phyloP scores from a whole-genome alignment of 1,140 invertebrate species.

The Lineus longissimus region DNA sequence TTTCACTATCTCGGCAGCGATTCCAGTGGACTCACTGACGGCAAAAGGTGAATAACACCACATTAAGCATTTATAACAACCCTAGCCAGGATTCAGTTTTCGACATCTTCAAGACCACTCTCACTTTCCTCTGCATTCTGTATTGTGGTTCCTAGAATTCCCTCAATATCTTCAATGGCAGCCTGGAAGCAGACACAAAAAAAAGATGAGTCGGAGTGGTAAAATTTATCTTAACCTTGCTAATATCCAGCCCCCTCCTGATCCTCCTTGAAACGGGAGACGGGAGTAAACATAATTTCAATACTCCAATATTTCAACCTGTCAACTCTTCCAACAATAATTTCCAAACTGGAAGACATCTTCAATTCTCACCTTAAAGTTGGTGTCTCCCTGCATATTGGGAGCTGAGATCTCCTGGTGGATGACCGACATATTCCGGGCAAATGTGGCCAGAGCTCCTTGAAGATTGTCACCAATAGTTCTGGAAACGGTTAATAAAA shows the following conservation, averaged over 20 bases:
- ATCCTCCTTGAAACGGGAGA: too few species aligned
- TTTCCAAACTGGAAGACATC: background rate
- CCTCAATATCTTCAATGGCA: constrained; percentile 49
- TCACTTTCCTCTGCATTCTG: constrained; percentile 44
- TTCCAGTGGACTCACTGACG: too few species aligned
- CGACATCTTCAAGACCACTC: constrained; percentile 7
- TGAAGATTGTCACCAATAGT: constrained; percentile 50
- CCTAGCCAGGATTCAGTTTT: background rate
- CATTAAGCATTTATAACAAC: too few species aligned
- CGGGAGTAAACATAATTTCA: too few species aligned
- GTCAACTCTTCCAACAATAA: too few species aligned
- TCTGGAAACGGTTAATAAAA: too few species aligned
- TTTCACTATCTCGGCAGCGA: too few species aligned
- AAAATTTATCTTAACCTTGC: too few species aligned
- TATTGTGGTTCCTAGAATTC: constrained; percentile 48
- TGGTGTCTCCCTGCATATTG: constrained; percentile 53
- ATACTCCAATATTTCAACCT: too few species aligned
- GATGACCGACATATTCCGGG: constrained; percentile 48
- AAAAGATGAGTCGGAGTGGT: constrained; percentile 8
- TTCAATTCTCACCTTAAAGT: constrained; percentile 43
- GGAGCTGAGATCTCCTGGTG: constrained; percentile 55
- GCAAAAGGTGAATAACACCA: too few species aligned
- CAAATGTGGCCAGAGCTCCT: constrained; percentile 48
- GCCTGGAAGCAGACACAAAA: constrained; percentile 25
- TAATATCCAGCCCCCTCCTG: too few species aligned